Base-by-base conservation (phyloP, 2,797 vertebrate species). In the Sciurus carolinensis region DNA sequence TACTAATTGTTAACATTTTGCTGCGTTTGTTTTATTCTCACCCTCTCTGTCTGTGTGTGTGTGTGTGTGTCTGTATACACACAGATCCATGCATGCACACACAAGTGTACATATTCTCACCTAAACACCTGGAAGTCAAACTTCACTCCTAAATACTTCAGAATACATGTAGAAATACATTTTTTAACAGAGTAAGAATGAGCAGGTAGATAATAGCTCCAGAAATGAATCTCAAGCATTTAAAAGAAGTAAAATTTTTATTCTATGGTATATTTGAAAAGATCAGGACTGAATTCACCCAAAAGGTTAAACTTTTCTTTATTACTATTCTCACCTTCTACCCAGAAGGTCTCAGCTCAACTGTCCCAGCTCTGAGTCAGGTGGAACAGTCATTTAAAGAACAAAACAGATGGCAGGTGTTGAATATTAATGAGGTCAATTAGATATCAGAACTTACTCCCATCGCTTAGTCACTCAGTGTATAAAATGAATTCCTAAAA, bases 281-380 rank as follows among this genome's bases (percentile, higher is more conserved):
- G 28, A 39, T 39, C 50, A 18, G 67, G 12, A 10, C 18, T 85
- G 57, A 67, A 77, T 83, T 77, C 33, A 86, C 1, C 18, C 14
- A 64, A 84, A 24, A 28, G 30, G 15, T 22, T 36, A 44, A 71
- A 14, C 44, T 54, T 79, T 18, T 62, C 42, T 87, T 72, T 50
- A 52, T 76, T 44, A 22, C 62, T 57, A 4, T 33, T 47, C 24
- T 94, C 33, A 50, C 30, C 77, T 95, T 64, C 14, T 50, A 83
- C 47, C 76, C 7, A 0, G 57, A 80, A 94, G n/a, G 44, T 81
- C 87, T 64, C 47, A 57, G 67, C 76, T 39, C 79, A 91, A 59
- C 30, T 66, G 7, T 33, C n/a, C 33, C 52, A 90, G n/a, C 67
- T 96, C 39, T 93, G 93, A 96, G 76, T 96, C 97, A 94, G 22